Base-by-base conservation (phyloP, 2,888 invertebrate genomes). In the Cremastobaeus sp. region DNA sequence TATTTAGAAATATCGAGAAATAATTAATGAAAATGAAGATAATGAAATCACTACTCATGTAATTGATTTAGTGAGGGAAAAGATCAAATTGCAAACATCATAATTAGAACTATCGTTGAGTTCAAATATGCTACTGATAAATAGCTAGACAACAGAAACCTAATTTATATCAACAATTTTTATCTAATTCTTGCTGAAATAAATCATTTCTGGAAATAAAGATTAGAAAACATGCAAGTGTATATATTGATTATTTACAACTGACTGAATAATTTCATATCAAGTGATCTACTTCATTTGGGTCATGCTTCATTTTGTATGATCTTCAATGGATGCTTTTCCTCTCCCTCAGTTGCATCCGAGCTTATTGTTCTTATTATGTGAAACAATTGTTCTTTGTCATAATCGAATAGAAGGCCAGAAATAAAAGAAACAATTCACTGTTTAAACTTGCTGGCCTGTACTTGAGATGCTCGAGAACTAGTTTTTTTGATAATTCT, bases 61-160 rank as follows among this genome's bases (percentile, higher is more conserved):
- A n/a, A n/a, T n/a, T n/a, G n/a, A n/a, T n/a, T n/a, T n/a, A n/a
- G n/a, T n/a, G n/a, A n/a, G n/a, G n/a, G n/a, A n/a, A n/a, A n/a
- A n/a, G n/a, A n/a, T n/a, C n/a, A n/a, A n/a, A n/a, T n/a, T n/a
- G n/a, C n/a, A n/a, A 25, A 3, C 25, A 8, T 25, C 8, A 3
- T 5, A 25, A 5, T 25, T 3, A 3, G 25, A 3, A 25, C 97
- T 98, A 0, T 96, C 98, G 0, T 89, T 99, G 6, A 88, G 99
- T 15, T 90, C 94, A 73, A 94, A 96, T 77, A 89, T 99, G 34
- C 92, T 91, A 30, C 98, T 99, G 88, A 90, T 48, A 41, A 48
- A 28, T 41, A 57, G 57, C 55, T 41, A 66, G 12, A 12, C 34
- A 41, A 39, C 34, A 57, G 39, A 37, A 41, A 18, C 34, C 50